Evolutionary conservation across 2,113 vertebrate genomes (phyloP), one percentile per base, ranked within the genome.

Genomic region (Prionailurus viverrinus): DNA sequence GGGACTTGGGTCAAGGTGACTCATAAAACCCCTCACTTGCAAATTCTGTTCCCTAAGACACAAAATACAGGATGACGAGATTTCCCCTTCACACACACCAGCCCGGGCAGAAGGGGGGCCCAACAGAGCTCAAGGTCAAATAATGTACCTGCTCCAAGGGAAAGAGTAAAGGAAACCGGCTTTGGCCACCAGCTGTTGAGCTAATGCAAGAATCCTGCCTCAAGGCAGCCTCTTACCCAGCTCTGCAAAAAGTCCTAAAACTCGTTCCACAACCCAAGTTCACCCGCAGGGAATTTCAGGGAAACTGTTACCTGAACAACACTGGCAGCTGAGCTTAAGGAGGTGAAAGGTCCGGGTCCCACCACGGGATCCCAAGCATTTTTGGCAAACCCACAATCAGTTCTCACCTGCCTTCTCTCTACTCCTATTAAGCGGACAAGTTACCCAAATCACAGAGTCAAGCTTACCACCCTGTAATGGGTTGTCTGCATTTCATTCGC

Each of bases 91-190:
- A 25, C 36, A 18, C 25, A 84, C 25, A 23, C 6, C 23, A 51
- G 25, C 11, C 29, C 25, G 7, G 18, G 36, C 63, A 63, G 9
- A 91, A 21, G 16, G 8, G 29, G 15, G 66, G 51, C 2, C 68
- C 68, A 12, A 58, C 4, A 58, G 63, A 73, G 63, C 55, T 82
- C 33, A 0, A 5, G 10, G 25, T 39, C 78, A 27, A 31, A 27
- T 5, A 18, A 76, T 4, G 36, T 31, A 27, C 48, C 73, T 2
- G 23, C 14, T 73, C 58, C 33, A 12, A 4, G 7, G 33, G 6
- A 13, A 51, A 84, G 16, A 55, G 29, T 0, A 33, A 23, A 29
- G n/a, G 0, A 39, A 11, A n/a, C 13, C 0, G 5, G 68, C 48
- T 61, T 18, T 9, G 3, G 6, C 74, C 41, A 78, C 27, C 14